Percentiles rank a stretch among this genome's conserved stretches.
These are phyloP conservation scores for Tympanuchus pallidicinctus DNA, from an alignment of 2,113 vertebrate genomes.

Conservation along the genomic window DNA sequence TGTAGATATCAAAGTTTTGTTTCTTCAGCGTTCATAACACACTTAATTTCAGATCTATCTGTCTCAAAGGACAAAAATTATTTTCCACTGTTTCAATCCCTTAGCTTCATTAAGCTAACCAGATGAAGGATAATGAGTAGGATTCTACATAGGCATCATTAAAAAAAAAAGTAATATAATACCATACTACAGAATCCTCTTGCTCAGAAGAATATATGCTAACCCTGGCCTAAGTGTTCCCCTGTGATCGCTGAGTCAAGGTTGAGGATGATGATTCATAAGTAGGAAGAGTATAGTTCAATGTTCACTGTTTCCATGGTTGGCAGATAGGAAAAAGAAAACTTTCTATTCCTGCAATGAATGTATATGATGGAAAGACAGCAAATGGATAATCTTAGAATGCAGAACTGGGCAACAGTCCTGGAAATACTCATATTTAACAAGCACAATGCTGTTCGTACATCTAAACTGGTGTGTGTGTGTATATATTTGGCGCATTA, in stretches of 20 bases:
- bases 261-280: conserved; percentile 14
- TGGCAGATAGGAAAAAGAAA: conserved; percentile 17
- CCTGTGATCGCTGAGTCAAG: conserved; percentile 26
- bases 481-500: not conserved
- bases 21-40: not conserved
- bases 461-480: not conserved
- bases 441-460: not conserved
- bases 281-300: not conserved
- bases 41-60: not conserved
- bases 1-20: not conserved
- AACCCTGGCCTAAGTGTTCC: not conserved
- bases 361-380: conserved; percentile 13
- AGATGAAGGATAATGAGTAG: not conserved
- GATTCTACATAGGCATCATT: not conserved
- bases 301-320: conserved; percentile 14
- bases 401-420: conserved; percentile 1
- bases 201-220: not conserved
- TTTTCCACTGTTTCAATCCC: not conserved
- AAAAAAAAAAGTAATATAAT: not conserved
- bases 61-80: not conserved
- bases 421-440: conserved; percentile 30
- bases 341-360: not conserved
- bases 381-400: conserved; percentile 42
- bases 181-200: not conserved
- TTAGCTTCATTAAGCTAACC: not conserved